Evolutionary conservation across 2,113 vertebrate genomes (phyloP), one percentile per base, ranked within the genome.

Genomic region (Corythornis cristatus): DNA sequence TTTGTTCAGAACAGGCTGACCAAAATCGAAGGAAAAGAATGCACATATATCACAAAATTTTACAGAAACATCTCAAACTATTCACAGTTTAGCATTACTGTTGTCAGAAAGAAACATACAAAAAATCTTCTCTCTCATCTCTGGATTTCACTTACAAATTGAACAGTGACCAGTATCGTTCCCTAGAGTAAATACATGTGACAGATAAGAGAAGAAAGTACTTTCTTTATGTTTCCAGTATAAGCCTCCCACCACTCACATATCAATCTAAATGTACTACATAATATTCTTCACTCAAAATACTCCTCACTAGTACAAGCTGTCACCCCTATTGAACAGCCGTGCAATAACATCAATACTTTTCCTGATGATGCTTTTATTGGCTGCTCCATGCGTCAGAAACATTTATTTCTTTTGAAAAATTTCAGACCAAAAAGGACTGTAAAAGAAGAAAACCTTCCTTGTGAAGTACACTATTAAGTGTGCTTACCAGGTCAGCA

Each of bases 131-230:
- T 96, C 96, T 97, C 94, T 96, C 91, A 91, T 96, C 86, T 89
- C 90, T 79, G 62, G 83, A 96, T 98, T 97, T 97, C 95, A 96
- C 95, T 97, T 93, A 95, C 77, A 95, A 97, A 97, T 72, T 35
- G 54, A 97, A 91, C 64, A 89, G 87, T 23, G 35, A 93, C 90
- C 81, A 94, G 83, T 83, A 95, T 87, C 88, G 46, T 80, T 86
- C 82, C 51, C 64, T 54, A 95, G 96, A 98, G 97, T 97, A 98
- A 98, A 97, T 71, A 93, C 68, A 75, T 29, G 40, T 97, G 97
- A 97, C 90, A 86, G 96, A 95, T 97, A 97, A 92, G 95, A 94
- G 92, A 92, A 94, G 31, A 88, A 94, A 97, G 92, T 61, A 74
- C 96, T 93, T 97, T 87, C 76, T 97, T 97, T 96, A 95, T 87